phyloP scores from a whole-genome alignment of 2,888 invertebrate genomes.

The Campaea margaritaria region DNA sequence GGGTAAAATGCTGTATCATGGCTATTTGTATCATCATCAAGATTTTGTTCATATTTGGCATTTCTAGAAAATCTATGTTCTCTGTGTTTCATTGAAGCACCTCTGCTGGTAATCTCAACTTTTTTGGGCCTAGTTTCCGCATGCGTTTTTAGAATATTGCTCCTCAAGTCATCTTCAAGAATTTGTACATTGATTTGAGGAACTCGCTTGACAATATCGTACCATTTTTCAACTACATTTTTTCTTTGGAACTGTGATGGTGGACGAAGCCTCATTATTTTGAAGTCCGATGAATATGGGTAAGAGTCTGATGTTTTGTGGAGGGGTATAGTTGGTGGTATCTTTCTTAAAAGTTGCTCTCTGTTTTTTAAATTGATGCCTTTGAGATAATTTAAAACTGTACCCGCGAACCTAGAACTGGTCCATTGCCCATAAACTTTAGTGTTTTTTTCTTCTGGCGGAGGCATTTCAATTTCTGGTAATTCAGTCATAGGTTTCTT shows the following conservation, averaged over 20 bases:
- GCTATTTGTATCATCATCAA: constrained; percentile 44
- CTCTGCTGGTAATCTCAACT: constrained; percentile 67
- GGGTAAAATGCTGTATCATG: constrained; percentile 39
- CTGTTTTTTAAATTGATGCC: constrained; percentile 61
- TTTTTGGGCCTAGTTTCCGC: constrained; percentile 57
- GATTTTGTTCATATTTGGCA: constrained; percentile 32
- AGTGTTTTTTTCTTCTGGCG: constrained; percentile 54
- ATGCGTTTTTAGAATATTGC: constrained; percentile 62
- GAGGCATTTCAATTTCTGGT: constrained; percentile 64
- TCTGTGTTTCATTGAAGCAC: constrained; percentile 45
- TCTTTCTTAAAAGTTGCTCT: constrained; percentile 50
- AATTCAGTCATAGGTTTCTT: constrained; percentile 45
- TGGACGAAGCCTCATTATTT: constrained; percentile 58
- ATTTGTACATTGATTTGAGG: constrained; percentile 72
- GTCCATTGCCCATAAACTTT: constrained; percentile 75
- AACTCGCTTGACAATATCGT: constrained; percentile 57
- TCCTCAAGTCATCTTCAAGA: constrained; percentile 63
- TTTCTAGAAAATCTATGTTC: constrained; percentile 62
- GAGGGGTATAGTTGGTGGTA: constrained; percentile 66
- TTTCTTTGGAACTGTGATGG: constrained; percentile 60
- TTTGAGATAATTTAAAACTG: constrained; percentile 73
- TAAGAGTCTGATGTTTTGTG: constrained; percentile 64
- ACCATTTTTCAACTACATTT: constrained; percentile 56
- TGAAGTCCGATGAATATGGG: constrained; percentile 71
- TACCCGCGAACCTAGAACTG: constrained; percentile 70